Base-by-base conservation (phyloP, 2,797 vertebrate species). In the Eulemur mongoz region DNA sequence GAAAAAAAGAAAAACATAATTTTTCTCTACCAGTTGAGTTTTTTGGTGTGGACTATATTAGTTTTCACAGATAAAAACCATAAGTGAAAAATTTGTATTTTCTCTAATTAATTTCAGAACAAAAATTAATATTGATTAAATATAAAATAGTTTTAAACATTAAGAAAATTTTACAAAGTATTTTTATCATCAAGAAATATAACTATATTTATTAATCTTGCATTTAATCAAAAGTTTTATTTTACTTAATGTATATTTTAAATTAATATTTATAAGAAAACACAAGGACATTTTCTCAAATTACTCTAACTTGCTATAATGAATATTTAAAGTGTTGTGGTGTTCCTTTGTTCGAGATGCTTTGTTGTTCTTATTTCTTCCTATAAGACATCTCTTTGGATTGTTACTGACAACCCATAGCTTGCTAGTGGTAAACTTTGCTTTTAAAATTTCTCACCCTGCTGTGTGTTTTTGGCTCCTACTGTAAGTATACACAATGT, bases 371-470 rank as follows among this genome's bases (percentile, higher is more conserved):
- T 70, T 88, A 3, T 30, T 52, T 82, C 61, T 92, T 69, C 20
- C 32, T 38, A 54, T 61, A 15, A 94, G 81, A 88, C 59, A 70
- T 85, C 67, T 59, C 35, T 88, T 85, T 50, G 43, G 61, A 59
- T 48, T 91, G 10, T 48, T 65, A 79, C 59, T 63, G 72, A 14
- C 43, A 94, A 50, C 70, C n/a, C 61, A 40, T 22, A 96, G 79
- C 91, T 88, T 94, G 32, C 30, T 81, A 84, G 93, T 7, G 67
- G 54, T 78, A 14, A 95, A 92, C 72, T 96, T 97, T 95, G 87
- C 95, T 97, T 96, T 88, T 78, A 92, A 94, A 92, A 97, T 91
- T 52, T 93, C 57, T 97, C 65, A 93, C 35, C 76, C 92, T 30
- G 57, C 40, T 81, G 69, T 59, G 80, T 96, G 91, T 63, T 93